Evolutionary conservation across 2,797 vertebrate species (phyloP).

Genomic region (Diglossa cyanea): DNA sequence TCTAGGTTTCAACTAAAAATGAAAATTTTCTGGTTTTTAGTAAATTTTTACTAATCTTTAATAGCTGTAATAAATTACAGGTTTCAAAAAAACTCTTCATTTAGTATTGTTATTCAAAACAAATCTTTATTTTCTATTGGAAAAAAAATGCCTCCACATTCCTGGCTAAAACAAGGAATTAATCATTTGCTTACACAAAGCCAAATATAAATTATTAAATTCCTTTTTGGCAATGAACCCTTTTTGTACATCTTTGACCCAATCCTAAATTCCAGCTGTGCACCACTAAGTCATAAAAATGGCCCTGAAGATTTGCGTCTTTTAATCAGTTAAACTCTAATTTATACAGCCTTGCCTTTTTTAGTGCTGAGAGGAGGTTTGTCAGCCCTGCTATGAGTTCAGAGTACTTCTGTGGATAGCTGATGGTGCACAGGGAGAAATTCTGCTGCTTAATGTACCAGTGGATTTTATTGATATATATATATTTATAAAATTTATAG

Average conservation of each 20-base stretch:
- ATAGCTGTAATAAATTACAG: too few relatives aligned
- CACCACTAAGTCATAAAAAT: background rate
- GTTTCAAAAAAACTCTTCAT: background rate
- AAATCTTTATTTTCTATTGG: background rate
- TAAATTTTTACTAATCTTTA: too few relatives aligned
- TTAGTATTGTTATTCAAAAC: too few relatives aligned
- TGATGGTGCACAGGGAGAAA: background rate
- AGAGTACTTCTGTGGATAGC: background rate
- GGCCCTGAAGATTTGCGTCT: background rate
- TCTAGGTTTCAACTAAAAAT: background rate
- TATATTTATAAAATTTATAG: background rate
- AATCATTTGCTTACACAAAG: background rate
- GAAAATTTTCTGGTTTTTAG: fast-evolving
- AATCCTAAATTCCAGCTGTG: background rate
- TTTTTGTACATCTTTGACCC: background rate
- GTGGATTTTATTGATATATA: background rate
- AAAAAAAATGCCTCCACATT: background rate
- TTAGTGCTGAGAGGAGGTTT: background rate
- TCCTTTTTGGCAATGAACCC: background rate
- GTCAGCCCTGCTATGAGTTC: background rate
- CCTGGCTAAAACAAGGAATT: background rate
- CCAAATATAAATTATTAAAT: fast-evolving
- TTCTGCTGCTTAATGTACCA: background rate
- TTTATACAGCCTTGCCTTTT: background rate
- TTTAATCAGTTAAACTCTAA: background rate